Percentiles rank a stretch among this genome's conserved stretches.
These are phyloP conservation scores for Melangyna quadrimaculata DNA, from an alignment of 2,888 invertebrate species.

Conservation along the genomic window DNA sequence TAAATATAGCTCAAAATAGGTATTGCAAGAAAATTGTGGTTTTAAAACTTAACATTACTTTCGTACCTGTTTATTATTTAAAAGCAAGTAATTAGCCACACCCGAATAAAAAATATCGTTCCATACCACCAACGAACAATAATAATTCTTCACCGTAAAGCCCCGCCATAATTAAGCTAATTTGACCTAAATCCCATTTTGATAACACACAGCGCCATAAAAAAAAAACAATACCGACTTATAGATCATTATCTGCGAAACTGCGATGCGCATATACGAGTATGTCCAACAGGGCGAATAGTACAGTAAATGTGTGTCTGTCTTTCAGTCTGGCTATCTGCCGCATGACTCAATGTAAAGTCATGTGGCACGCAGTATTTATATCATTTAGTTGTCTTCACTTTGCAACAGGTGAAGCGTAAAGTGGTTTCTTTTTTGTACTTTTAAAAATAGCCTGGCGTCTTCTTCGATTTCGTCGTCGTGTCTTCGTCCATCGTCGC, in stretches of 20 bases:
- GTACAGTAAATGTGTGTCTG: conserved; percentile 12
- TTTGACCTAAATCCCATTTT: conserved; percentile 54
- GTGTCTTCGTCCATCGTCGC: no score
- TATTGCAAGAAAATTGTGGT: neutral
- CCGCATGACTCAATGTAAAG: conserved; percentile 24
- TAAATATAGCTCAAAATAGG: neutral
- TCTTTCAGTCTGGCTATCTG: conserved; percentile 11
- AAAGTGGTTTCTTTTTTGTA: conserved; percentile 8
- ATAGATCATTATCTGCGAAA: conserved; percentile 43
- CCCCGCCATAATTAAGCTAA: neutral
- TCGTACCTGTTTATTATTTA: neutral
- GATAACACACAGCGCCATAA: conserved; percentile 41
- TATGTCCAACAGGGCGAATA: no score
- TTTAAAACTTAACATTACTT: neutral
- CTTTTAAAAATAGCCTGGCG: conserved; percentile 41
- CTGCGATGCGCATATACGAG: neutral
- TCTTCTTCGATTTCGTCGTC: conserved; percentile 24
- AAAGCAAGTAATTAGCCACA: conserved; percentile 46
- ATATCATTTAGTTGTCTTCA: conserved; percentile 22
- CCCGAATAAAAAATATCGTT: conserved; percentile 9
- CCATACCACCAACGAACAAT: conserved; percentile 38
- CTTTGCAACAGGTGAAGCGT: conserved; percentile 46
- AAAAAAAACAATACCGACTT: conserved; percentile 32
- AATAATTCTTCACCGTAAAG: neutral
- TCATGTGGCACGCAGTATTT: neutral